Percentiles rank a stretch among this genome's conserved stretches.
Conservation (phyloP, 2,797 vertebrate genomes). For the Nannoperca obscura region DNA sequence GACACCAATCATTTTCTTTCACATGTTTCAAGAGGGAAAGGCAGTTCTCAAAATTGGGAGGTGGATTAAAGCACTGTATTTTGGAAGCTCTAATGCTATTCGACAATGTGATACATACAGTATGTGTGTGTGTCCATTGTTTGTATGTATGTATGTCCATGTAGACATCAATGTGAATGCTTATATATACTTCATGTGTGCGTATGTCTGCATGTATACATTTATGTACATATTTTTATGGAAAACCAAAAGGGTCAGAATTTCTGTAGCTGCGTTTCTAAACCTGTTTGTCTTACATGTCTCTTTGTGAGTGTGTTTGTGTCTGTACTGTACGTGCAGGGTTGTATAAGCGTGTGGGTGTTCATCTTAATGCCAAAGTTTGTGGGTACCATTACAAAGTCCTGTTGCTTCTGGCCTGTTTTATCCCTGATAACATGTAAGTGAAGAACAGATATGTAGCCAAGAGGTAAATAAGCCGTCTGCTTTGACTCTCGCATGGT, state of each 20-base stretch:
- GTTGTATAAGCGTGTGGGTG: conserved; percentile 20
- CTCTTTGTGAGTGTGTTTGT: background rate
- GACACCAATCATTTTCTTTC: conserved; percentile 46
- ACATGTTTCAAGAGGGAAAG: conserved; percentile 24
- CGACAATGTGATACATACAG: no score
- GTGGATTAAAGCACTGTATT: background rate
- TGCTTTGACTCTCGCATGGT: conserved; percentile 2
- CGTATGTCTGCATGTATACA: background rate
- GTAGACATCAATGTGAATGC: background rate
- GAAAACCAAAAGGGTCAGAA: background rate
- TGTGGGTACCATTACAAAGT: conserved; percentile 7
- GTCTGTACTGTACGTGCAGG: background rate
- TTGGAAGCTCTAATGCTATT: background rate
- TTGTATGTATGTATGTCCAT: background rate
- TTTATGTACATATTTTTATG: background rate
- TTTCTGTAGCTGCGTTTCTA: background rate
- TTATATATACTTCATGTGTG: background rate
- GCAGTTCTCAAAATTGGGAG: background rate
- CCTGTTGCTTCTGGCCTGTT: conserved; percentile 21
- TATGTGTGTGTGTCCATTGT: background rate
- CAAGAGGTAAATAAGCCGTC: conserved; percentile 31
- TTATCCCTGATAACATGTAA: conserved; percentile 20
- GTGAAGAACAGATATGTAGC: conserved; percentile 35
- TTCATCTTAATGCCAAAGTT: conserved; percentile 19
- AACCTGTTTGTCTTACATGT: background rate